These are phyloP conservation scores for Steinernema hermaphroditum DNA, from an alignment of 2,888 invertebrate species.

Conservation along the genomic window DNA sequence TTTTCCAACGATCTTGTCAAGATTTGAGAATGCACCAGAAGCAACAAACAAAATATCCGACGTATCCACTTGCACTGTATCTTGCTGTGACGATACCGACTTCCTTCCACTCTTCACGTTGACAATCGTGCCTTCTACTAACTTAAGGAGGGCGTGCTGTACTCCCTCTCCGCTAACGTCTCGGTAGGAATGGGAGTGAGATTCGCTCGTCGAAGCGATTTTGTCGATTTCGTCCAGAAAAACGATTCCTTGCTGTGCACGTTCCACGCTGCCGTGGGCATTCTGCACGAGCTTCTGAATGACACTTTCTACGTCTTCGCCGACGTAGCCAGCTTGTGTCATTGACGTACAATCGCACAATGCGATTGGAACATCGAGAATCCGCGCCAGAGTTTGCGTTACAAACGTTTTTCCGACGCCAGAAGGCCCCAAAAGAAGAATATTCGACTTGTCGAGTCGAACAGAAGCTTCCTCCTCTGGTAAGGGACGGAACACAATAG, in stretches of 20 bases:
- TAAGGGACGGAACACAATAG: not conserved
- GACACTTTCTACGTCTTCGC: conserved; percentile 77
- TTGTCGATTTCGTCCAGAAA: conserved; percentile 99
- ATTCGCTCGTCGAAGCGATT: conserved; percentile 87
- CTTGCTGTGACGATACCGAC: conserved; percentile 55
- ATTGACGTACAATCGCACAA: conserved; percentile 63
- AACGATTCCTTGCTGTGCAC: conserved; percentile 94
- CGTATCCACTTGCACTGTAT: conserved; percentile 79
- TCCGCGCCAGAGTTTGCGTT: conserved; percentile 94
- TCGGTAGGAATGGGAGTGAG: conserved; percentile 76
- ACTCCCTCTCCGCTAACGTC: conserved; percentile 99
- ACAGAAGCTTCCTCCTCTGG: conserved; percentile 67
- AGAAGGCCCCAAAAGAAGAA: conserved; percentile 91
- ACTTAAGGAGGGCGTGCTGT: conserved; percentile 79
- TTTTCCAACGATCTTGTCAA: conserved; percentile 85
- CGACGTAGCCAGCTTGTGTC: conserved; percentile 62
- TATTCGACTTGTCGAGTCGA: conserved; percentile 90
- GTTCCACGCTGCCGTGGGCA: conserved; percentile 93
- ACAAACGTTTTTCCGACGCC: conserved; percentile 84
- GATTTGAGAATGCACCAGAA: conserved; percentile 95
- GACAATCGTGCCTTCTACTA: conserved; percentile 95
- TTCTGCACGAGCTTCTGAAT: conserved; percentile 91
- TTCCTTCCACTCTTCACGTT: conserved; percentile 74
- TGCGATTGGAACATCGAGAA: conserved; percentile 87
- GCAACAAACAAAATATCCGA: conserved; percentile 95